Conservation (phyloP, 2,113 vertebrate species). For the Lontra canadensis region DNA sequence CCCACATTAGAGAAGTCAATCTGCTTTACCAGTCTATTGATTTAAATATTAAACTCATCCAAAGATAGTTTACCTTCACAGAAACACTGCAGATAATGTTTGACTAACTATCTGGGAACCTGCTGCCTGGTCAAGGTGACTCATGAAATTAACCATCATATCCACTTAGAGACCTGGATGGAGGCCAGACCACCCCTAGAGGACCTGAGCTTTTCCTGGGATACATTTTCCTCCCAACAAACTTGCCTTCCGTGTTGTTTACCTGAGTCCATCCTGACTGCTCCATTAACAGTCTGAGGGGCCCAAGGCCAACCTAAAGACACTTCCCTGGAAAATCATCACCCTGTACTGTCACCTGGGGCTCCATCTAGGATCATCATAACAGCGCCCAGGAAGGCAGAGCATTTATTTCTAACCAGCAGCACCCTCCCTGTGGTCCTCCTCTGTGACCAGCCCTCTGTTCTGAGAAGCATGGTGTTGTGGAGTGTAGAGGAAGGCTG, state of each 20-base stretch:
- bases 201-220: background rate
- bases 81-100: background rate
- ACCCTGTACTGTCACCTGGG: background rate
- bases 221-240: background rate
- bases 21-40: background rate
- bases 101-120: background rate
- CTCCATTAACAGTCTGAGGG: background rate
- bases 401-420: background rate
- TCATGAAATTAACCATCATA: background rate
- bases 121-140: background rate
- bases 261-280: background rate
- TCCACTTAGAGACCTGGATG: background rate
- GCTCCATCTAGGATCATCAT: background rate
- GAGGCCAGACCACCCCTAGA: background rate
- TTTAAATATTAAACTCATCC: background rate
- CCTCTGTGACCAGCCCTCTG: background rate
- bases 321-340: background rate
- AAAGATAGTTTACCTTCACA: background rate
- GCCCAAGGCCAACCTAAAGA: background rate
- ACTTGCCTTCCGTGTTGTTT: background rate
- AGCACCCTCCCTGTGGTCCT: background rate
- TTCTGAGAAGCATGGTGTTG: background rate
- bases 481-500: background rate
- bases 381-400: background rate
- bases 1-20: background rate